Evolutionary conservation across 2,797 vertebrate species (phyloP), one percentile per base, ranked within the genome.

Genomic region (Pteronotus mesoamericanus): DNA sequence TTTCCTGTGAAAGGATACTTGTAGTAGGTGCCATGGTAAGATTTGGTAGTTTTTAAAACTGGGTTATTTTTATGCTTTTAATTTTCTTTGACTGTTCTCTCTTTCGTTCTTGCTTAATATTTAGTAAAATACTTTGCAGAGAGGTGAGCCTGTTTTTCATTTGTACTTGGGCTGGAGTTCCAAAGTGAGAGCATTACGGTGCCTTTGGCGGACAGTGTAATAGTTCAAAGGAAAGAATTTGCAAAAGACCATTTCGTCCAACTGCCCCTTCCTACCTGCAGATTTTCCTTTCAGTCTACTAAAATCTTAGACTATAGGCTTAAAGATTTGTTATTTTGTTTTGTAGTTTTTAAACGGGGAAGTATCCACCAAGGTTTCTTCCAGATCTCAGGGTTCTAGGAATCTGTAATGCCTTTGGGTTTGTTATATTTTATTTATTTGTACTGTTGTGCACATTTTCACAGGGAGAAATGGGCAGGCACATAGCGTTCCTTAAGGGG

Each of bases 1-100:
- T 92, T 93, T 90, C 44, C 32, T 51, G 61, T 46, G 44, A 64
- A 84, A 51, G 37, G 48, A 29, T 77, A 44, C 55, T 86, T 85
- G 39, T 39, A 84, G 2, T 39, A n/a, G 19, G 15, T n/a, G 32
- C 48, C n/a, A 96, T 97, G 97, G 95, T 97, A 87, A 97, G 97
- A 37, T 46, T 71, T 78, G 39, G 59, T 91, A 48, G 16, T 69
- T 90, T 15, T 93, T 85, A 92, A 87, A 85, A 78, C 16, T 90
- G 66, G 4, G 24, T 88, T 90, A 22, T 83, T 79, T 91, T 74
- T 89, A 37, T 86, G 21, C 46, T 91, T 61, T 72, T 66, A 34
- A 19, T 85, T 95, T 61, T 79, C 39, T 78, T 0, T 66, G 64
- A 44, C 26, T 61, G 18, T 61, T 57, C 12, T 61, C 21, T 86